Conservation (phyloP, 2,113 vertebrate species). For the Lasiurus cinereus region DNA sequence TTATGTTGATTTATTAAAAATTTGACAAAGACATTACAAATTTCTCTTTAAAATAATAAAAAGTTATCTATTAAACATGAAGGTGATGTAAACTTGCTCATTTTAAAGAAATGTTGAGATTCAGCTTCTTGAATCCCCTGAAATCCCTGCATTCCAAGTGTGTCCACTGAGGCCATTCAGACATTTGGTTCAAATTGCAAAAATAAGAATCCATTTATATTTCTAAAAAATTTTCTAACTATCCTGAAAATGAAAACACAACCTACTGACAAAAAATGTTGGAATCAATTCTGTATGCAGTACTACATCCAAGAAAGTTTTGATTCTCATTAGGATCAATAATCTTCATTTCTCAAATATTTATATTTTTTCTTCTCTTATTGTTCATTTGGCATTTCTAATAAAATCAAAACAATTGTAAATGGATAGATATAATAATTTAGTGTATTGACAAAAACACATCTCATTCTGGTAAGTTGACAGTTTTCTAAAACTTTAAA, state of each 20-base stretch:
- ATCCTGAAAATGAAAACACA: neutral
- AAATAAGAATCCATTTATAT: conserved; percentile 16
- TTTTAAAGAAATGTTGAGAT: neutral
- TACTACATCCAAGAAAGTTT: conserved; percentile 9
- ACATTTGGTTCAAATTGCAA: neutral
- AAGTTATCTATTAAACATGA: neutral
- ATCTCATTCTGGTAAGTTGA: neutral
- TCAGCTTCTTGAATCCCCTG: neutral
- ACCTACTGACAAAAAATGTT: neutral
- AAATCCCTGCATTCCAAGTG: neutral
- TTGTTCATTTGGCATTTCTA: conserved; percentile 52
- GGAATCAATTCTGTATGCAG: neutral
- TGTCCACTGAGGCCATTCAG: neutral
- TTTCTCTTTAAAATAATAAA: conserved; percentile 39
- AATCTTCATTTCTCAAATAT: conserved; percentile 12
- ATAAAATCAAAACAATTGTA: conserved; percentile 60
- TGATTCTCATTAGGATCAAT: neutral
- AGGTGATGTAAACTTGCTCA: neutral
- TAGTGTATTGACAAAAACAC: conserved; percentile 54
- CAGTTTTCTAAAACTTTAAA: neutral
- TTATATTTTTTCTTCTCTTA: neutral
- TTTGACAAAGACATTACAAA: neutral
- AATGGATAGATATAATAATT: conserved; percentile 27
- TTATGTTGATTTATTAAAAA: neutral
- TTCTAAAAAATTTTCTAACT: neutral